Conservation (phyloP, 2,113 vertebrate genomes). For the Antigone vipio region DNA sequence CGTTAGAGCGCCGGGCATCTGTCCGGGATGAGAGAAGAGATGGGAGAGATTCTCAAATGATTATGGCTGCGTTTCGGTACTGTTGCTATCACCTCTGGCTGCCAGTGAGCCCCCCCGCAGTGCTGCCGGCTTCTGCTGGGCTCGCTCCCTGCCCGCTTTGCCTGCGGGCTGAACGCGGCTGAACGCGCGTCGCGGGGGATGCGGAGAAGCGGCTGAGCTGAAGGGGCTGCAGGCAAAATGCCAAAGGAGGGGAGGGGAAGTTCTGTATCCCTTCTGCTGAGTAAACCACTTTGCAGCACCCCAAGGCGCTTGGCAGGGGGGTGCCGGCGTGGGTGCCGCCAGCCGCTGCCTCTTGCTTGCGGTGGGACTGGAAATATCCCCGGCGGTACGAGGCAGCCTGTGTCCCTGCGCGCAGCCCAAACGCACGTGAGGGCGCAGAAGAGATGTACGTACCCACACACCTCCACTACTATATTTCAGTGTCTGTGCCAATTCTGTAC, state of each 20-base stretch:
- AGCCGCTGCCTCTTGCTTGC: background rate
- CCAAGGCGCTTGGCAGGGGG: accelerated
- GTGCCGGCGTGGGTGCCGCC: accelerated
- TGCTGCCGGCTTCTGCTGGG: background rate
- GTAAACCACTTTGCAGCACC: background rate
- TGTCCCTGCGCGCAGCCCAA: background rate
- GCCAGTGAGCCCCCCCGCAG: background rate
- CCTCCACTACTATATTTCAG: accelerated
- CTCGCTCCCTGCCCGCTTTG: background rate
- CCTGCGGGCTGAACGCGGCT: background rate
- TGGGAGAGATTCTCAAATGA: background rate
- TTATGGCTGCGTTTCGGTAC: accelerated
- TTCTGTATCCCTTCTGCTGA: background rate
- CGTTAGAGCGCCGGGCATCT: accelerated
- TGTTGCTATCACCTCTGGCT: background rate
- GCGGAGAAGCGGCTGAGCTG: background rate
- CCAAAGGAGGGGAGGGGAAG: background rate
- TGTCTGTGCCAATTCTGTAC: background rate
- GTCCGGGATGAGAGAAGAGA: background rate
- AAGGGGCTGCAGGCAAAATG: background rate
- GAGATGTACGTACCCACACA: accelerated
- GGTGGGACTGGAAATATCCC: background rate
- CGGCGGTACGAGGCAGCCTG: accelerated
- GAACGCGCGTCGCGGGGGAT: accelerated
- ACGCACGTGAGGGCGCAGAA: accelerated